These are phyloP conservation scores for Rhaphigaster nebulosa DNA, from an alignment of 2,888 invertebrate genomes.

Conservation along the genomic window DNA sequence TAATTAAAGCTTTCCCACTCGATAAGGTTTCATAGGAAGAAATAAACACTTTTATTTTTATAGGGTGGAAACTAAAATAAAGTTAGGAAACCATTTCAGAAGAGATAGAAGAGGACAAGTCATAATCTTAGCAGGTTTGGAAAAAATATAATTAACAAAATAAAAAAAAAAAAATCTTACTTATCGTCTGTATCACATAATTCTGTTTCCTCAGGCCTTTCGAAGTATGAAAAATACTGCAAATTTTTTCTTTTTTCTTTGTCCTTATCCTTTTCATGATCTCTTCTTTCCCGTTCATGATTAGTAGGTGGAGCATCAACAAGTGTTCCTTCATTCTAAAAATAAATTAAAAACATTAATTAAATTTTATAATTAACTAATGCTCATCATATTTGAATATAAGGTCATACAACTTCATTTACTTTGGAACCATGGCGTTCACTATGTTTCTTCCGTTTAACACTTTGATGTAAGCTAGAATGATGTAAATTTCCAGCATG, in stretches of 20 bases:
- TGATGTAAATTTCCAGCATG: conserved; percentile 59
- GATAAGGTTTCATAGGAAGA: too few relatives aligned
- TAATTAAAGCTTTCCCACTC: too few relatives aligned
- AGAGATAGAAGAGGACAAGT: too few relatives aligned
- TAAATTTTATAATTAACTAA: background rate
- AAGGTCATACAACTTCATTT: conserved; percentile 39
- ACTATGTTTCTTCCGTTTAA: conserved; percentile 64
- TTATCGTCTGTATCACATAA: conserved; percentile 77
- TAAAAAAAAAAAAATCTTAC: conserved; percentile 67
- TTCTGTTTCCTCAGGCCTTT: conserved; percentile 73
- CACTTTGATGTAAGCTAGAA: conserved; percentile 57
- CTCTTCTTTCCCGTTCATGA: conserved; percentile 69
- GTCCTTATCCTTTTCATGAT: conserved; percentile 58
- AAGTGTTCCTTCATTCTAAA: conserved; percentile 64
- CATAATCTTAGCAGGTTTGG: background rate
- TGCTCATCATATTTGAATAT: background rate
- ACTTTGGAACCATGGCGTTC: conserved; percentile 63
- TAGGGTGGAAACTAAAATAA: too few relatives aligned
- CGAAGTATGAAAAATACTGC: conserved; percentile 82
- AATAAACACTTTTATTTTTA: too few relatives aligned
- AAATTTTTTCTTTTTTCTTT: conserved; percentile 65
- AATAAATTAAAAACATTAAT: conserved; percentile 21
- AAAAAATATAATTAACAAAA: too few relatives aligned
- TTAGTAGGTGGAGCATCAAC: conserved; percentile 75
- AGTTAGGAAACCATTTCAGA: too few relatives aligned